Evolutionary conservation across 2,113 vertebrate genomes (phyloP), one percentile per base, ranked within the genome.

Genomic region (Coturnix japonica): DNA sequence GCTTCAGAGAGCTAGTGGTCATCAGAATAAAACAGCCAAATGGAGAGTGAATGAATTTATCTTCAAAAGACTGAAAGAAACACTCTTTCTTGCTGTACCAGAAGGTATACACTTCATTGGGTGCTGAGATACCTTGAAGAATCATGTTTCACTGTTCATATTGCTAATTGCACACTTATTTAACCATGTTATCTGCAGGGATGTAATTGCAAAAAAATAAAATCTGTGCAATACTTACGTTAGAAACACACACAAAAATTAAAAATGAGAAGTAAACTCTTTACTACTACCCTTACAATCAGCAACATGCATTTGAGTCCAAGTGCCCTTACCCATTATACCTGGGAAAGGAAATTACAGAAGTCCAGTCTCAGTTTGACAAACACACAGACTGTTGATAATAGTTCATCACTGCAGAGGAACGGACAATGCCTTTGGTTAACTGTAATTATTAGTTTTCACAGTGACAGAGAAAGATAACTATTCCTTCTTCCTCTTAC

Each of bases 361-460:
- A 11, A 93, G 65, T 5, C 16, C 12, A 23, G 76, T 47, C 51
- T 33, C 21, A 53, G 19, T 51, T 28, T 0, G 0, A 54, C 28
- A 73, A 65, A 82, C 43, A 16, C 22, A 54, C 0, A 0, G 57
- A 47, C 4, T 6, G 57, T 1, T 35, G 22, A 35, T 51, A 43
- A 56, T 2, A 64, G 31, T 4, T 30, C n/a, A 46, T 47, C 51
- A 13, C 25, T 41, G 9, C 1, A 21, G 64, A 73, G 44, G 35
- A 74, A 74, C 13, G 18, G 37, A 3, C 5, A 47, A 14, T 20
- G 63, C 9, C 35, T 75, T 17, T 30, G 18, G 7, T 63, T 46
- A 53, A 47, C 54, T 76, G 19, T 14, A 75, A 46, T 78, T 67
- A 71, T 30, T 47, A 69, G 26, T 44, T 85, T 60, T 56, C 63